Percentiles rank a stretch among this genome's conserved stretches.
Evolutionary conservation across 35 echinoderm and acorn worm genomes (phyloP).

Genomic region (Patiria miniata): DNA sequence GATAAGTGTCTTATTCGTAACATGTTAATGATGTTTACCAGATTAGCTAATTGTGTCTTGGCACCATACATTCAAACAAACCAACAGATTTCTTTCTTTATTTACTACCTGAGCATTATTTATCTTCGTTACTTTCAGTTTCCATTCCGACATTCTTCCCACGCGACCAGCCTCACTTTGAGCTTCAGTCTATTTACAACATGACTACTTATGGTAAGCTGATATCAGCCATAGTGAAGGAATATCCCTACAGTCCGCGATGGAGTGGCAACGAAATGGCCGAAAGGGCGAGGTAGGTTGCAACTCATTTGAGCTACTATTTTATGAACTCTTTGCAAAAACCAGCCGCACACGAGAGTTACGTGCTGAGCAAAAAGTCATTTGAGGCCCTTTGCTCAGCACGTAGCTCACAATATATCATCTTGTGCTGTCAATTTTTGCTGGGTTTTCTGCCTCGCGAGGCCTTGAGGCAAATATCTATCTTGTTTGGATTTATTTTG

Average conservation of each 20-base stretch:
- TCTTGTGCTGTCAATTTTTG: too few species aligned
- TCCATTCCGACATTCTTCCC: constrained; percentile 80
- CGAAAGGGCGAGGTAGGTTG: constrained; percentile 86
- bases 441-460: too few species aligned
- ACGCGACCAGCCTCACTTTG: constrained; percentile 79
- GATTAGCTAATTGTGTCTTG: too few species aligned
- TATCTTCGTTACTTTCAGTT: constrained; percentile 61
- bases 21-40: too few species aligned
- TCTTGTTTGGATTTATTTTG: too few species aligned
- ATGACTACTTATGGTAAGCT: constrained; percentile 63
- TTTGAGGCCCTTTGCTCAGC: too few species aligned
- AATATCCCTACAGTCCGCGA: constrained; percentile 95
- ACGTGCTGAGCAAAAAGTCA: too few species aligned
- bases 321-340: not conserved
- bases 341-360: too few species aligned
- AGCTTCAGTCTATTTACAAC: constrained; percentile 95
- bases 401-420: too few species aligned
- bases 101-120: not conserved
- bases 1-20: too few species aligned
- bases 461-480: too few species aligned
- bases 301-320: not conserved
- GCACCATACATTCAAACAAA: not conserved
- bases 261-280: constrained; percentile 99
- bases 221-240: constrained; percentile 37
- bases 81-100: not conserved